Conservation (phyloP, 2,888 invertebrate species). For the Drosophila nigricruria region DNA sequence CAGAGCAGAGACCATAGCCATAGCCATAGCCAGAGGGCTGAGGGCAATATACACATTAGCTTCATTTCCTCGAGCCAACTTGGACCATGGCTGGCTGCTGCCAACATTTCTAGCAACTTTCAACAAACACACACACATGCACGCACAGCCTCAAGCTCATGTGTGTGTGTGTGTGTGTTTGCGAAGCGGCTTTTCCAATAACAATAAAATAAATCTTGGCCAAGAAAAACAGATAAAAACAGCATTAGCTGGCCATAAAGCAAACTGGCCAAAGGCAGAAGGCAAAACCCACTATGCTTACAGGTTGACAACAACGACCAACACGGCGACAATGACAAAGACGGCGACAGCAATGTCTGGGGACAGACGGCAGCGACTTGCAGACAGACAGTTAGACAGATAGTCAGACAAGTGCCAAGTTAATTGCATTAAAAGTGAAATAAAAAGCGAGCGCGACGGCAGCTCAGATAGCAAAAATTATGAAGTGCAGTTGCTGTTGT, state of each 20-base stretch:
- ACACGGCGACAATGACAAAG: conserved; percentile 61
- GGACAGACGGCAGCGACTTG: conserved; percentile 25
- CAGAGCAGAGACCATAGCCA: conserved; percentile 35
- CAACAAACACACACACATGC: conserved; percentile 26
- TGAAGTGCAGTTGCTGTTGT: conserved; percentile 62
- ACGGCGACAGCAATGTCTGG: conserved; percentile 52
- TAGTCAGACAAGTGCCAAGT: conserved; percentile 77
- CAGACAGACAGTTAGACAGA: conserved; percentile 47
- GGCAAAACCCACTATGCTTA: conserved; percentile 33
- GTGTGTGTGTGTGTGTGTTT: conserved; percentile 25
- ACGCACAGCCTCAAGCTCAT: conserved; percentile 1
- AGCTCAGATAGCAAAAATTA: conserved; percentile 80
- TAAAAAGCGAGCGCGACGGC: conserved; percentile 72
- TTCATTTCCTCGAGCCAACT: conserved; percentile 18
- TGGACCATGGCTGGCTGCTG: conserved; percentile 14
- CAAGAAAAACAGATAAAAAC: conserved; percentile 80
- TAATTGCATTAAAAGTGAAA: conserved; percentile 79
- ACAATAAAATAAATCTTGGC: conserved; percentile 80
- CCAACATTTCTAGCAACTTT: conserved; percentile 57
- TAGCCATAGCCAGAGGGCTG: conserved; percentile 5
- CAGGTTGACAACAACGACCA: conserved; percentile 46
- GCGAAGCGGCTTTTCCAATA: conserved; percentile 72
- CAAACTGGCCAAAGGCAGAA: conserved; percentile 59
- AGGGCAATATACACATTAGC: conserved; percentile 23
- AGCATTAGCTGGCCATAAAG: conserved; percentile 77